These are phyloP conservation scores for Spongilla lacustris DNA, from an alignment of 37 sponge, comb jelly and placozoan genomes.

Conservation along the genomic window DNA sequence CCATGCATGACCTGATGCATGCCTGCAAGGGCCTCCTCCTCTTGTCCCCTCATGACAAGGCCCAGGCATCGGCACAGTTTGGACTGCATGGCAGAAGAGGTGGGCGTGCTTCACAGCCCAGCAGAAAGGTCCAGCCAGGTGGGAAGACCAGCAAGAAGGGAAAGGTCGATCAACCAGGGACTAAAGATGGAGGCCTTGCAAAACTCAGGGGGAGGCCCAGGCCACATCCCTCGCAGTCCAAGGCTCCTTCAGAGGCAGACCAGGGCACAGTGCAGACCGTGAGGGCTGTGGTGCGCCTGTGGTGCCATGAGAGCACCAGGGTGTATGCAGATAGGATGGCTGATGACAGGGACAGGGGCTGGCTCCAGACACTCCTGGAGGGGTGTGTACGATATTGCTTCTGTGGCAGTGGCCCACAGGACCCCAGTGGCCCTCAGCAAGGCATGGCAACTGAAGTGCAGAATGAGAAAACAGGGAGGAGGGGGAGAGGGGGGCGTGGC, in stretches of 20 bases:
- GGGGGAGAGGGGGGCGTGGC: slow-evolving; percentile 11
- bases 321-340: slow-evolving; percentile 66
- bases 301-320: slow-evolving; percentile 80
- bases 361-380: slow-evolving; percentile 75
- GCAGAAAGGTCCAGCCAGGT: background rate
- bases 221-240: too few species aligned
- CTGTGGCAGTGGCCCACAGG: slow-evolving; percentile 48
- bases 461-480: background rate
- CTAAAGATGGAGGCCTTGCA: too few species aligned
- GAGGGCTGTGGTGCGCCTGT: slow-evolving; percentile 55
- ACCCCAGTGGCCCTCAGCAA: background rate
- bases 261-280: slow-evolving; percentile 26
- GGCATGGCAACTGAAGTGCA: background rate
- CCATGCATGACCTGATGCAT: slow-evolving; percentile 46
- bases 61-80: slow-evolving; percentile 28
- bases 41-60: slow-evolving; percentile 32
- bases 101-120: background rate
- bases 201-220: too few species aligned
- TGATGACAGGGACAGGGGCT: slow-evolving; percentile 48
- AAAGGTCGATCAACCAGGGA: background rate
- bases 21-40: slow-evolving; percentile 56
- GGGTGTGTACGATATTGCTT: slow-evolving; percentile 63
- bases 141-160: background rate
- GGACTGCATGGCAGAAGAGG: slow-evolving; percentile 27
- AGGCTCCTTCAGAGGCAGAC: background rate